Conservation (phyloP, 2,888 invertebrate species). For the Eledone cirrhosa region DNA sequence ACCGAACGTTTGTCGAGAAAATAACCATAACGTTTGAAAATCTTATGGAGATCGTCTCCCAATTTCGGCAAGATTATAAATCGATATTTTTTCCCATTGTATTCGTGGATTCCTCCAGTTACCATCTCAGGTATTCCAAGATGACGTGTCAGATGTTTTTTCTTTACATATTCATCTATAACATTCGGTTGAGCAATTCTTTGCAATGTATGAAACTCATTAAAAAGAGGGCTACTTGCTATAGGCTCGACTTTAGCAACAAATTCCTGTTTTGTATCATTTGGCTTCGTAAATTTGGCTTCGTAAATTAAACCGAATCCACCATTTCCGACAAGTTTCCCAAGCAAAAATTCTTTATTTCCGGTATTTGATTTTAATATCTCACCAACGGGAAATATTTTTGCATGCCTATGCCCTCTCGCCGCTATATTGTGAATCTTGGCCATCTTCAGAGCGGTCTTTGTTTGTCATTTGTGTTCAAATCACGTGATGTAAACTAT, state of each 20-base stretch:
- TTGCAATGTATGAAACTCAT: slow-evolving; percentile 96
- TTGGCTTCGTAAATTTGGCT: slow-evolving; percentile 45
- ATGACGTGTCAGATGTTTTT: background rate
- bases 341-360: slow-evolving; percentile 86
- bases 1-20: slow-evolving; percentile 70
- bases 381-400: slow-evolving; percentile 77
- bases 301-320: slow-evolving; percentile 89
- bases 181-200: slow-evolving; percentile 80
- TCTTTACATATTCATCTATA: background rate
- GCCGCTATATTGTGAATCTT: slow-evolving; percentile 36
- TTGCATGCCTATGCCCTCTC: slow-evolving; percentile 56
- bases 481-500: too few relatives aligned
- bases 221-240: slow-evolving; percentile 94
- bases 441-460: too few relatives aligned
- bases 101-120: slow-evolving; percentile 85
- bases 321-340: slow-evolving; percentile 86
- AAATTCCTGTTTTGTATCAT: background rate
- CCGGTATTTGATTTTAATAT: slow-evolving; percentile 76
- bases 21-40: slow-evolving; percentile 61
- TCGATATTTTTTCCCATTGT: slow-evolving; percentile 79
- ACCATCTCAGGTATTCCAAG: slow-evolving; percentile 90
- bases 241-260: slow-evolving; percentile 77
- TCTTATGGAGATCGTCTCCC: slow-evolving; percentile 83
- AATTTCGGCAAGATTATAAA: slow-evolving; percentile 94
- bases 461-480: too few relatives aligned